Evolutionary conservation across 2,113 vertebrate genomes (phyloP).

Genomic region (Phrynosoma platyrhinos): DNA sequence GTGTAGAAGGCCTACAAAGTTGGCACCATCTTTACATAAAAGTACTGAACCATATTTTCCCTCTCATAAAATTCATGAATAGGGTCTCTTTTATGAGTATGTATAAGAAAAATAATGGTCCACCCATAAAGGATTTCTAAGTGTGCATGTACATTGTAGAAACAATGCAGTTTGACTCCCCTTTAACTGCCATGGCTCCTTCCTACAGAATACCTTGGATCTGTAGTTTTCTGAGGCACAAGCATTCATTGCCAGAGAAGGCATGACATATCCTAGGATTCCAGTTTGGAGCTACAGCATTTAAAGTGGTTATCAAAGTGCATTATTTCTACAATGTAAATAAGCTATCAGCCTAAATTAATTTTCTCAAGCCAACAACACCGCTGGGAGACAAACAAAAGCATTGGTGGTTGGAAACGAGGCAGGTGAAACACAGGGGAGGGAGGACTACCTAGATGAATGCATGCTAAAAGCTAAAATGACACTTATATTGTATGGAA

Average conservation of each 20-base stretch:
- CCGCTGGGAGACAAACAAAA: not conserved
- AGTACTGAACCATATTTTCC: too few species aligned
- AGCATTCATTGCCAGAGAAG: too few species aligned
- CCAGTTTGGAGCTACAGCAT: too few species aligned
- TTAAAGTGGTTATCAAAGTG: not conserved
- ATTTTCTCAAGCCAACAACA: not conserved
- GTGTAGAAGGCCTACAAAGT: not conserved
- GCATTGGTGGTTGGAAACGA: not conserved
- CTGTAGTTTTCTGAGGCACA: too few species aligned
- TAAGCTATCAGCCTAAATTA: too few species aligned
- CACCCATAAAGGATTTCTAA: not conserved
- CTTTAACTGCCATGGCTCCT: too few species aligned
- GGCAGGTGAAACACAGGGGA: not conserved
- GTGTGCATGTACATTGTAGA: too few species aligned
- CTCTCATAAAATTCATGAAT: not conserved
- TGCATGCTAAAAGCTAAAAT: fast-evolving
- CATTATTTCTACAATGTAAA: not conserved
- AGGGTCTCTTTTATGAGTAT: not conserved
- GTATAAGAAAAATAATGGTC: not conserved
- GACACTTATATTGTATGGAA: not conserved
- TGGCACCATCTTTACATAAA: not conserved
- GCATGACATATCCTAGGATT: too few species aligned
- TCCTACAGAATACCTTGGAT: too few species aligned
- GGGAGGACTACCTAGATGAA: not conserved
- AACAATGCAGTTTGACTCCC: too few species aligned